Evolutionary conservation across 2,888 invertebrate species (phyloP).

Genomic region (Octodonta nipae): DNA sequence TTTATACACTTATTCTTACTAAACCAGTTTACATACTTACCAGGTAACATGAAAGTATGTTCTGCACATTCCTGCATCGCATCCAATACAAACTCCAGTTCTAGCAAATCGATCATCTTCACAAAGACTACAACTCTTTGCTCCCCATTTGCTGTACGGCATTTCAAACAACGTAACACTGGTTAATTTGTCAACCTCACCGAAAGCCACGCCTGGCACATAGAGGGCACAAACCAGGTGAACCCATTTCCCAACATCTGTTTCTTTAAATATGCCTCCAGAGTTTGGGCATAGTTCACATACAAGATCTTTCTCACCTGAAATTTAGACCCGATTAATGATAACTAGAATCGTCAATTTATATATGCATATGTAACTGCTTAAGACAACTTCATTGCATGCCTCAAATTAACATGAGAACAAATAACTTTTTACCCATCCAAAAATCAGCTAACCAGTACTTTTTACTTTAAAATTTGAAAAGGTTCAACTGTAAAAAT

Average conservation of each 20-base stretch:
- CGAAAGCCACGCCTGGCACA: conserved; percentile 93
- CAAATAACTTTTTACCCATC: too few species aligned
- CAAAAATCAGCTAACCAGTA: too few species aligned
- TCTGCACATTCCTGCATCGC: conserved; percentile 97
- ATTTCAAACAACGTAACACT: conserved; percentile 92
- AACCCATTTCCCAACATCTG: conserved; percentile 96
- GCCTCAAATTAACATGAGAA: too few species aligned
- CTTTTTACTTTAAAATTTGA: too few species aligned
- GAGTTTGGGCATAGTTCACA: conserved; percentile 94
- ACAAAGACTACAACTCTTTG: conserved; percentile 81
- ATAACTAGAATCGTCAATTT: too few species aligned
- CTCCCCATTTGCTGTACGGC: conserved; percentile 94
- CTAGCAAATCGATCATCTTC: conserved; percentile 73
- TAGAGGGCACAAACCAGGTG: conserved; percentile 93
- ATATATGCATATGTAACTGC: too few species aligned
- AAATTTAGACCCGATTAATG: too few species aligned
- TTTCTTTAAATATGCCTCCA: conserved; percentile 87
- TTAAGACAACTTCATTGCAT: too few species aligned
- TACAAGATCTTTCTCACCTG: conserved; percentile 66
- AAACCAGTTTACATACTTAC: too few species aligned
- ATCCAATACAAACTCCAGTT: conserved; percentile 90
- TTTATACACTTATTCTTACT: too few species aligned
- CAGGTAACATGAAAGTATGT: conserved; percentile 97
- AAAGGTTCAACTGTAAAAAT: too few species aligned
- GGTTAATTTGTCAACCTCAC: conserved; percentile 81